Evolutionary conservation across 2,113 vertebrate genomes (phyloP), one percentile per base, ranked within the genome.

Genomic region (Sitta europaea): DNA sequence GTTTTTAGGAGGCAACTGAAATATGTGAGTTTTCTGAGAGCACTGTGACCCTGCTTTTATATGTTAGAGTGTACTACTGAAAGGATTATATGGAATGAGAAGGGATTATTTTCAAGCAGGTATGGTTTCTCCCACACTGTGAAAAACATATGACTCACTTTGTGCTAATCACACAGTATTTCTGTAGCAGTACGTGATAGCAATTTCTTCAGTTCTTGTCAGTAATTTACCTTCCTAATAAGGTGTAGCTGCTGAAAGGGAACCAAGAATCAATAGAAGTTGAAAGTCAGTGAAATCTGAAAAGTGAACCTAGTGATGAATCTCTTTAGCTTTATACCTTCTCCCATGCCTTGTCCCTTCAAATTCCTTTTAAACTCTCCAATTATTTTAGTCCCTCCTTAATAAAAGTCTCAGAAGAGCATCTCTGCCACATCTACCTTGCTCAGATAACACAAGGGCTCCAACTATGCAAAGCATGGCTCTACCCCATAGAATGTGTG

Each of bases 91-190:
- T 4, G 45, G 68, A 65, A 74, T 5, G 3, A 84, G 48, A 93
- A 6, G 8, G 71, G 93, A 93, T 92, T 88, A 86, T 90, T 96
- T 92, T 86, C 88, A 90, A 40, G 78, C 36, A 94, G 88, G 76
- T 92, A 94, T 61, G 22, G 25, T 83, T 96, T 96, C 82, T 94
- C 51, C 63, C 67, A 77, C 93, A 81, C n/a, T 29, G 71, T 83
- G 70, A 92, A 96, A 94, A 95, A 93, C 55, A 92, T 79, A 90
- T 94, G 90, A 95, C 90, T 97, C 90, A 90, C 27, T 66, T 90
- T 51, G 66, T 63, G 55, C 47, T 94, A 93, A 92, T 94, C 85
- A 93, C 55, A 90, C 55, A 40, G 79, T 92, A 95, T 88, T 93
- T 96, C 86, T 83, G 82, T 67, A 90, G 78, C 61, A 83, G 38